Percentiles rank a stretch among this genome's conserved stretches.
These are phyloP conservation scores for Carduelis carduelis DNA, from an alignment of 2,797 vertebrate species.

Conservation along the genomic window DNA sequence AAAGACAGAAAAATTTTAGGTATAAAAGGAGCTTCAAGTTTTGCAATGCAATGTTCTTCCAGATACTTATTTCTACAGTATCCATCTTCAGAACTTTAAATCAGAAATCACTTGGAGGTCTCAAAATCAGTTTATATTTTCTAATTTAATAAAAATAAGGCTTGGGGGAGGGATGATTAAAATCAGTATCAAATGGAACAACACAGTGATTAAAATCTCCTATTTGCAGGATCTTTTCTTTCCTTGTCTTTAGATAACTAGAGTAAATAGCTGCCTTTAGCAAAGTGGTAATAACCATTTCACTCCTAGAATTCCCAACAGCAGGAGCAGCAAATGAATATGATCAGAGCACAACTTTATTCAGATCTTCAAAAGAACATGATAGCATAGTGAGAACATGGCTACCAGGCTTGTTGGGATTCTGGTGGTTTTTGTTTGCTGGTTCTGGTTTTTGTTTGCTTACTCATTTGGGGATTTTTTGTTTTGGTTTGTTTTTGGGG, in stretches of 20 bases:
- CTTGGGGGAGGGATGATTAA: not conserved
- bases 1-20: not conserved
- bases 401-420: constrained; percentile 5
- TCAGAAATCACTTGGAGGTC: not conserved
- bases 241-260: constrained; percentile 50
- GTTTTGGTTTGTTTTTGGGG: too few species aligned
- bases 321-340: constrained; percentile 36
- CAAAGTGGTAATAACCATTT: constrained; percentile 36
- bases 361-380: constrained; percentile 47
- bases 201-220: constrained; percentile 49
- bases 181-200: constrained; percentile 48
- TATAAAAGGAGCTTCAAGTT: not conserved
- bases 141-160: constrained; percentile 53
- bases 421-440: not conserved
- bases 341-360: constrained; percentile 34
- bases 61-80: not conserved
- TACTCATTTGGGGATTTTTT: not conserved
- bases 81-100: not conserved
- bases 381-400: not conserved
- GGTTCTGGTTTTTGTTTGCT: not conserved
- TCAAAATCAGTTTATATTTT: constrained; percentile 20
- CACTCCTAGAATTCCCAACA: constrained; percentile 49
- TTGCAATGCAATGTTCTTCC: not conserved
- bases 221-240: constrained; percentile 46
- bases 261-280: constrained; percentile 53